Conservation (phyloP, 2,797 vertebrate species). For the Ibycter americanus region DNA sequence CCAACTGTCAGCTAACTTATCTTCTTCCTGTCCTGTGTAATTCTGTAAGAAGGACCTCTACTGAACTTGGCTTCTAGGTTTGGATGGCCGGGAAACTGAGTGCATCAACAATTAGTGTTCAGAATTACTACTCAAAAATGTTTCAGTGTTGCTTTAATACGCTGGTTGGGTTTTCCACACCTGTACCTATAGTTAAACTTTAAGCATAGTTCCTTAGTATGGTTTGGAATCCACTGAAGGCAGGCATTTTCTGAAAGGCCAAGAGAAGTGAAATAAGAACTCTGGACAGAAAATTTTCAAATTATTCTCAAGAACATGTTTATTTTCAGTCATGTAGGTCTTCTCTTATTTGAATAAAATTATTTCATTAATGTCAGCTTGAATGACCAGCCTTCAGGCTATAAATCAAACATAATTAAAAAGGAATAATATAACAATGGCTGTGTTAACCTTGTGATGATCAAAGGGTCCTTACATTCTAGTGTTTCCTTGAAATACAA, state of each 20-base stretch:
- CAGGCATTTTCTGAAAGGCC: background rate
- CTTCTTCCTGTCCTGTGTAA: background rate
- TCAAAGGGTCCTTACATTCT: background rate
- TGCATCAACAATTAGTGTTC: background rate
- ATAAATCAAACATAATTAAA: background rate
- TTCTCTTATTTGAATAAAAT: background rate
- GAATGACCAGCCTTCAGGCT: background rate
- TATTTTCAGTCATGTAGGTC: background rate
- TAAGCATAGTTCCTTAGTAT: background rate
- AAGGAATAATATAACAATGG: background rate
- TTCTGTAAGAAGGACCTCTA: background rate
- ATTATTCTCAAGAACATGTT: background rate
- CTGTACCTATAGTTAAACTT: background rate
- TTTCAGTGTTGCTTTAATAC: background rate
- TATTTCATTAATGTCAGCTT: background rate
- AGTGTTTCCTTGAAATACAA: background rate
- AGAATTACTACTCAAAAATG: background rate
- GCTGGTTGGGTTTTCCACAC: background rate
- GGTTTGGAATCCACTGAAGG: background rate
- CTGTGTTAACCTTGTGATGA: background rate
- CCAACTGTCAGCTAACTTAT: background rate
- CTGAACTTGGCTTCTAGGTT: background rate
- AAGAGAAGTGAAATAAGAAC: background rate
- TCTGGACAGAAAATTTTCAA: background rate
- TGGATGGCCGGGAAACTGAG: background rate